A percentile compares a stretch with the other conserved stretches of the same genome.
These are phyloP conservation scores for Noctuana brunneofusca DNA, from an alignment of 2,888 invertebrate genomes.

Conservation along the genomic window DNA sequence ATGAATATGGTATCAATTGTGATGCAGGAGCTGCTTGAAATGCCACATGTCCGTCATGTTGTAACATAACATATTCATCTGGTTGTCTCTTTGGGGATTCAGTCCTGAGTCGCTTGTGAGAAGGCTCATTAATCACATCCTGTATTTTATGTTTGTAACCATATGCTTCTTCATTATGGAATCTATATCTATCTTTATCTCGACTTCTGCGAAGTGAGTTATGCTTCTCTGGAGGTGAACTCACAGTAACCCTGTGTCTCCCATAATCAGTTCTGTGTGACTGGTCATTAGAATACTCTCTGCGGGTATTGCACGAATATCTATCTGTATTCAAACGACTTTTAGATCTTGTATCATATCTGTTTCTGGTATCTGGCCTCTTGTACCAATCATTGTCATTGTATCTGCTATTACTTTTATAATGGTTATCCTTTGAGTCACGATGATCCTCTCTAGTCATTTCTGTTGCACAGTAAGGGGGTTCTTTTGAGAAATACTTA, in stretches of 20 bases:
- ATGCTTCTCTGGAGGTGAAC: conserved; percentile 53
- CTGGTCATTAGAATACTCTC: conserved; percentile 42
- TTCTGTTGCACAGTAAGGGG: background rate
- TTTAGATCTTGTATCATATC: conserved; percentile 49
- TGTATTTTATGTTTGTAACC: conserved; percentile 51
- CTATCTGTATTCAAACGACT: conserved; percentile 53
- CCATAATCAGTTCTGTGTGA: conserved; percentile 46
- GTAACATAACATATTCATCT: conserved; percentile 40
- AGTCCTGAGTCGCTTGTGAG: conserved; percentile 51
- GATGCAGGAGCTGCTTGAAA: conserved; percentile 7
- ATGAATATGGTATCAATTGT: conserved; percentile 12
- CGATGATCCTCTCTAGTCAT: conserved; percentile 17
- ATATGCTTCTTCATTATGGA: background rate
- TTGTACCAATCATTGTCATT: conserved; percentile 47
- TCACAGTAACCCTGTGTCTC: conserved; percentile 50
- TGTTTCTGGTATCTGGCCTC: conserved; percentile 47
- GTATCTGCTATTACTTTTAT: conserved; percentile 43
- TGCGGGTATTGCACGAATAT: conserved; percentile 40
- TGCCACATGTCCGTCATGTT: conserved; percentile 36
- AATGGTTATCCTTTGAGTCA: conserved; percentile 35
- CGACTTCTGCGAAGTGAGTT: conserved; percentile 43
- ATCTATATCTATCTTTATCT: conserved; percentile 11
- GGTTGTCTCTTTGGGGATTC: conserved; percentile 43
- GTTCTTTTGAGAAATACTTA: background rate
- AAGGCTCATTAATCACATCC: conserved; percentile 55